A percentile compares a stretch with the other conserved stretches of the same genome.
Evolutionary conservation across 2,888 invertebrate species (phyloP).

Genomic region (Ischnura elegans): DNA sequence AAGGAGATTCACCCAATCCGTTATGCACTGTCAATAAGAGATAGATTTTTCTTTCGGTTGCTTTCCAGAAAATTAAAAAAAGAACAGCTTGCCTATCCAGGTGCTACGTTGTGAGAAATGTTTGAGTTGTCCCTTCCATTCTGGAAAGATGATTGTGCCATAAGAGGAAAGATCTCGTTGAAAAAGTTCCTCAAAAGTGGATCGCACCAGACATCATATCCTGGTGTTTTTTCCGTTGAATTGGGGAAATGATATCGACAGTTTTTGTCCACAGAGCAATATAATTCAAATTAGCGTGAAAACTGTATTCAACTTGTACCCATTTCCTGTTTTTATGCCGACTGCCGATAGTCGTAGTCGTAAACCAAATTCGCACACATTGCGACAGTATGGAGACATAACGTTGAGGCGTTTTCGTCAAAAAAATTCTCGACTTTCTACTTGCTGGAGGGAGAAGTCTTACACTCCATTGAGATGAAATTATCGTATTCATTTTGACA

Average conservation of each 20-base stretch:
- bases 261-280: background rate
- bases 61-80: no score
- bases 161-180: background rate
- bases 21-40: no score
- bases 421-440: background rate
- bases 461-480: background rate
- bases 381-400: background rate
- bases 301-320: background rate
- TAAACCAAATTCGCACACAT: background rate
- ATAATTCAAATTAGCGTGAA: background rate
- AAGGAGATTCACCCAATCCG: no score
- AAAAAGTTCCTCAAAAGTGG: background rate
- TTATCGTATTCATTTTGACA: background rate
- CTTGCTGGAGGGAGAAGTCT: background rate
- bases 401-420: background rate
- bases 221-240: background rate
- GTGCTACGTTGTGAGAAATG: background rate
- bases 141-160: background rate
- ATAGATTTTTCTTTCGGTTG: no score
- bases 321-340: background rate
- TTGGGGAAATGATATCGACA: background rate
- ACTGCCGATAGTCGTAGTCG: background rate
- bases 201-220: background rate
- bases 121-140: background rate
- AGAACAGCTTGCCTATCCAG: background rate